Conservation (phyloP, 2,113 vertebrate species). For the Leucoraja erinaceus region DNA sequence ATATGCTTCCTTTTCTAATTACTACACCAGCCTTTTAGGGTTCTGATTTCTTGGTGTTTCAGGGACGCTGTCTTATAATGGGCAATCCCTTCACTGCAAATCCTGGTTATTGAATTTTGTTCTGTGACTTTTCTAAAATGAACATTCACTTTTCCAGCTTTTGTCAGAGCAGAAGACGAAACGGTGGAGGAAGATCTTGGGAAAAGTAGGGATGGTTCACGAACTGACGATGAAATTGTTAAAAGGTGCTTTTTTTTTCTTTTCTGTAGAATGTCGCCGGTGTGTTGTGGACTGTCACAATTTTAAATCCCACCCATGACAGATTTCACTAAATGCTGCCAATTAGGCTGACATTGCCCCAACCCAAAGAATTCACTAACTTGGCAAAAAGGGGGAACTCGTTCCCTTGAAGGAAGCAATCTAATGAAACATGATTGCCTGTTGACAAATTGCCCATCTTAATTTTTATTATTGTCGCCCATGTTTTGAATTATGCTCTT, state of each 20-base stretch:
- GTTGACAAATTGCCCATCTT: too few species aligned
- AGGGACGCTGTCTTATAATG: too few species aligned
- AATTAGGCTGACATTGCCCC: background rate
- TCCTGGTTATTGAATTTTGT: background rate
- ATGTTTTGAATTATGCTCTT: background rate
- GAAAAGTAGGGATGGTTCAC: slow-evolving; percentile 86
- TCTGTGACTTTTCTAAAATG: background rate
- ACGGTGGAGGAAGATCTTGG: slow-evolving; percentile 82
- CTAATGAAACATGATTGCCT: too few species aligned
- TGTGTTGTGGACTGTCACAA: background rate
- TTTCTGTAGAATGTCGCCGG: background rate
- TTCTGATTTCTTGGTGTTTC: too few species aligned
- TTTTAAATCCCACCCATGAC: background rate
- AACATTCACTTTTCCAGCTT: slow-evolving; percentile 43
- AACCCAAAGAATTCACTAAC: background rate
- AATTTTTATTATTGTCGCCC: background rate
- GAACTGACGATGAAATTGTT: slow-evolving; percentile 86
- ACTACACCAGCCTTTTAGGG: too few species aligned
- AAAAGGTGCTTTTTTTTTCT: slow-evolving; percentile 63
- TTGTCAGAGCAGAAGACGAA: slow-evolving; percentile 66
- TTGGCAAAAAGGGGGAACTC: too few species aligned
- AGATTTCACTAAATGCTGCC: background rate
- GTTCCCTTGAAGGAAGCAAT: too few species aligned
- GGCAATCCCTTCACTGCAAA: too few species aligned
- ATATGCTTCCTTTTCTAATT: too few species aligned